Percentiles rank a stretch among this genome's conserved stretches.
Conservation (phyloP, 2,113 vertebrate species). For the Syrrhaptes paradoxus region DNA sequence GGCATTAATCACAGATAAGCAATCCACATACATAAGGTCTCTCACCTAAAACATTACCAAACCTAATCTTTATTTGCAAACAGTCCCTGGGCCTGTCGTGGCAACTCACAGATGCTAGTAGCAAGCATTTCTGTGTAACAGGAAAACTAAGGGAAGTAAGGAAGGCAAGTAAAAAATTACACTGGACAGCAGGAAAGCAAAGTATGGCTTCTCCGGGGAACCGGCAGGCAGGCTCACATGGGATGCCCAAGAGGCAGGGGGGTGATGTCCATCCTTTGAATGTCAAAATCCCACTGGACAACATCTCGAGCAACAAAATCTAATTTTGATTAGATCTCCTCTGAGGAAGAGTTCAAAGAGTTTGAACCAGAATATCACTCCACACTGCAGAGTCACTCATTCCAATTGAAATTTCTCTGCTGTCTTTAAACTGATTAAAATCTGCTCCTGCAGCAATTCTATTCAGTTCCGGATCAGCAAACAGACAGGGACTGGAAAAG, state of each 20-base stretch:
- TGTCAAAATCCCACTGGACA: background rate
- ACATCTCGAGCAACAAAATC: background rate
- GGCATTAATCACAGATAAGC: background rate
- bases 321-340: background rate
- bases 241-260: background rate
- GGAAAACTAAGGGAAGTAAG: background rate
- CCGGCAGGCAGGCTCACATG: background rate
- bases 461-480: background rate
- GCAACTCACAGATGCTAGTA: background rate
- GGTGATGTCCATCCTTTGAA: background rate
- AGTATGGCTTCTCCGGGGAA: background rate
- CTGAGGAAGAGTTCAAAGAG: background rate
- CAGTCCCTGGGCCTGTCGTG: background rate
- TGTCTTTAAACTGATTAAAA: background rate
- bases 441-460: background rate
- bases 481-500: background rate
- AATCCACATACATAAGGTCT: background rate
- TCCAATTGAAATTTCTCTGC: background rate
- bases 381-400: background rate
- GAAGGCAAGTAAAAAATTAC: background rate
- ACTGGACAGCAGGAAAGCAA: background rate
- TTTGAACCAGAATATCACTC: background rate
- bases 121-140: background rate
- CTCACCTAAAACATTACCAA: background rate
- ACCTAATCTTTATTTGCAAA: background rate